Base-by-base conservation (phyloP, 2,888 invertebrate genomes). In the Mimachlamys varia region DNA sequence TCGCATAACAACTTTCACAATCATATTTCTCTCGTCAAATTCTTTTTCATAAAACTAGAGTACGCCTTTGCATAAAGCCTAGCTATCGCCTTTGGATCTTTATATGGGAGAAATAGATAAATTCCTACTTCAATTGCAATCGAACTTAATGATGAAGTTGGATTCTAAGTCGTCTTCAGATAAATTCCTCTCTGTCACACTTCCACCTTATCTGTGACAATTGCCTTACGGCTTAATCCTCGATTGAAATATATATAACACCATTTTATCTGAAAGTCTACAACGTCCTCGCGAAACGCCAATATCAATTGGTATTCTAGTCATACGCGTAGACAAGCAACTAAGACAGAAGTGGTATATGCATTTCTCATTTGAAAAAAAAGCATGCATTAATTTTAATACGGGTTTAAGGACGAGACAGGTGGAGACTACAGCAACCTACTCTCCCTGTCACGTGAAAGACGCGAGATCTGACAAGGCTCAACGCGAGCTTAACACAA, bases 231-330 rank as follows among this genome's bases (percentile, higher is more conserved):
- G 76, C 76, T 76, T 27, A 76, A 76, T 76, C 76, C 76, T 27
- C 76, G 76, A 13, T 62, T 76, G 76, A 76, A 76, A 76, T 33
- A 33, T 76, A 76, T 58, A 58, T 58, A 58, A 58, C 7, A 19
- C 58, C 22, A 58, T 58, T 58, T 53, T 58, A n/a, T 76, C 76
- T 76, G 76, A 76, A 76, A 27, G 76, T 33, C 76, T 76, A 76
- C 76, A 27, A 76, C 13, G 33, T 76, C 33, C 27, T 76, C 76
- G 33, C 76, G 76, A 33, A 76, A 27, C 27, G 76, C 76, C 76
- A 33, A 76, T 76, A 76, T 76, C 76, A 76, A 76, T 76, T 76
- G 27, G 27, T 33, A 76, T 76, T 76, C 76, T 33, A 76, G 76
- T 76, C 76, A 76, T 76, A 27, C 76, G 33, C 76, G 33, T 27